These are phyloP conservation scores for Pandemis corylana DNA, from an alignment of 2,888 invertebrate species.

Conservation along the genomic window DNA sequence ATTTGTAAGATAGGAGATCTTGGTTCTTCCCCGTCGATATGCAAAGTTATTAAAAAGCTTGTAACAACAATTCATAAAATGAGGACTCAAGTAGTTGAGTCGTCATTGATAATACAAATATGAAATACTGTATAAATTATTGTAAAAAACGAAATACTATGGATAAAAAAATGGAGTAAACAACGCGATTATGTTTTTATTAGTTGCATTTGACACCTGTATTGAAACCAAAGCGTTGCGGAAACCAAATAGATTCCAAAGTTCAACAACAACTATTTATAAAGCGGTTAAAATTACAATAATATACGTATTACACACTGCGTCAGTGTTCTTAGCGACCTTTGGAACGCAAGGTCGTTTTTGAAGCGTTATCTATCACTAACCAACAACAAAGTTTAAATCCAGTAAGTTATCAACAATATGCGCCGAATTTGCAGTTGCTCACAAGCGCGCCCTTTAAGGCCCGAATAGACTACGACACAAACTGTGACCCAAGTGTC, in stretches of 20 bases:
- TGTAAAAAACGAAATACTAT: no score
- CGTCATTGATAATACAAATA: no score
- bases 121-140: no score
- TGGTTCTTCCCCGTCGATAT: no score
- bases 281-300: conserved; percentile 1
- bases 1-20: no score
- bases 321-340: conserved; percentile 15
- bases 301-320: conserved; percentile 1
- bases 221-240: background rate
- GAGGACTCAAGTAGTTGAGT: no score
- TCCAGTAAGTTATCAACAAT: background rate
- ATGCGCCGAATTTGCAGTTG: no score
- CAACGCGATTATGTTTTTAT: background rate
- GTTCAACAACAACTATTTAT: conserved; percentile 9
- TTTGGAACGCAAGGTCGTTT: conserved; percentile 33
- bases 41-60: no score
- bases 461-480: no score
- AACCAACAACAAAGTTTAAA: conserved; percentile 4
- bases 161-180: background rate
- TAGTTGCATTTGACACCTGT: background rate
- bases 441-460: no score
- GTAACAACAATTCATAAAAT: no score
- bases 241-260: background rate
- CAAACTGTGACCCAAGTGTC: no score
- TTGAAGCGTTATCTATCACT: conserved; percentile 26